A percentile compares a stretch with the other conserved stretches of the same genome.
Evolutionary conservation across 2,888 invertebrate species (phyloP).

Genomic region (Philhelius pedissequus): DNA sequence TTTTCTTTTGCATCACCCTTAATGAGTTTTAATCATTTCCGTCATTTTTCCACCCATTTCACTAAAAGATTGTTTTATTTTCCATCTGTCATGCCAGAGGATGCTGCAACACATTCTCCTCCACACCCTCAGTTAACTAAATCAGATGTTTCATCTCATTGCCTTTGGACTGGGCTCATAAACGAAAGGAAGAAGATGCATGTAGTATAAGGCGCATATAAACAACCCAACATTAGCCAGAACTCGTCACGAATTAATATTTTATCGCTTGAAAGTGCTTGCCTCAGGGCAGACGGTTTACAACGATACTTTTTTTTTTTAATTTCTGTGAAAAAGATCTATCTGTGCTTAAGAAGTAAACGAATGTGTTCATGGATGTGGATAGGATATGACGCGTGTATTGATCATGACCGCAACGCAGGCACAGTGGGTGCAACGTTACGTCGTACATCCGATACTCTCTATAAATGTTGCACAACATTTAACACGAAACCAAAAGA

Average conservation of each 20-base stretch:
- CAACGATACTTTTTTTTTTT: constrained; percentile 37
- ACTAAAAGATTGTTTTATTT: constrained; percentile 44
- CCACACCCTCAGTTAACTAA: constrained; percentile 30
- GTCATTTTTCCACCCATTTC: constrained; percentile 58
- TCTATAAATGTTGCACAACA: constrained; percentile 65
- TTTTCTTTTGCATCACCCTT: constrained; percentile 52
- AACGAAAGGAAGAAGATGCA: constrained; percentile 27
- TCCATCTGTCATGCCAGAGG: constrained; percentile 54
- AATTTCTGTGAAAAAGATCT: neutral
- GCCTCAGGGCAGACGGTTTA: constrained; percentile 53
- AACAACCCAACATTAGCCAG: constrained; percentile 61
- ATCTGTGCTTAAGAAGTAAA: neutral
- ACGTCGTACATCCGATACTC: constrained; percentile 51
- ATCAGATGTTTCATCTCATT: constrained; percentile 58
- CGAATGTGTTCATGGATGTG: neutral
- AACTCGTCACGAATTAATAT: constrained; percentile 69
- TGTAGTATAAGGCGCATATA: constrained; percentile 39
- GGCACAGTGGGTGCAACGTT: constrained; percentile 58
- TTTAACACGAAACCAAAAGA: constrained; percentile 68
- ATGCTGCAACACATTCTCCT: neutral
- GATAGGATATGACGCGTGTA: constrained; percentile 50
- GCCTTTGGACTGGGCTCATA: neutral
- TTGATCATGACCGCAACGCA: constrained; percentile 59
- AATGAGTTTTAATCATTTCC: constrained; percentile 68
- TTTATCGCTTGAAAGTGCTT: constrained; percentile 66